Evolutionary conservation across 2,113 vertebrate species (phyloP), one percentile per base, ranked within the genome.

Genomic region (Protomyctophum bolini): DNA sequence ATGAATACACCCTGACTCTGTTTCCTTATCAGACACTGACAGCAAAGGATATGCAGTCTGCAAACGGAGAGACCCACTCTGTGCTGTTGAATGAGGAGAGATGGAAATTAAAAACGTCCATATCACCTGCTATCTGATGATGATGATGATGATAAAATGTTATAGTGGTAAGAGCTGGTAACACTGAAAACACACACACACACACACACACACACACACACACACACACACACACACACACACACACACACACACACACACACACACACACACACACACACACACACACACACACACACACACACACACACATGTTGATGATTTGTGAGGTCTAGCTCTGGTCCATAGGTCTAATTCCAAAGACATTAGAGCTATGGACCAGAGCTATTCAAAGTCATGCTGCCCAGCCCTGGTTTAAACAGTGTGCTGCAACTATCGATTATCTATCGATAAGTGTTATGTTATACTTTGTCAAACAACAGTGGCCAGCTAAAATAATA

Each of bases 141-240:
- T 41, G 33, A 7, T 62, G 0, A 8, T 75, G 10, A 8, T 75
- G 10, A 7, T 62, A 2, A 65, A 70, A 41, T 14, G 71, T 33
- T 10, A 60, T 2, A 14, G 60, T 21, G 82, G 85, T 84, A 56
- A 79, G 82, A 74, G 11, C 6, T 11, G 56, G 3, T 7, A 8
- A 63, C 54, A 63, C 46, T 50, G 7, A 2, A 50, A 2, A 33
- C 48, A 51, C 49, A 9, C 15, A 64, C 62, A 51, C 33, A 33
- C 33, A 33, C 33, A 33, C 33, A 33, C 33, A 8, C 54, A 15
- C 54, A 56, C 8, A 3, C 54, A 56, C 2, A 14, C 54, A 56
- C n/a, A 7, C 54, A 56, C 54, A 4, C n/a, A 33, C 33, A 33
- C 33, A 33, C 33, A 33, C 33, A 33, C 33, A 33, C 33, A 33